These are phyloP conservation scores for Aporophyla nigra DNA, from an alignment of 2,888 invertebrate species.

Conservation along the genomic window DNA sequence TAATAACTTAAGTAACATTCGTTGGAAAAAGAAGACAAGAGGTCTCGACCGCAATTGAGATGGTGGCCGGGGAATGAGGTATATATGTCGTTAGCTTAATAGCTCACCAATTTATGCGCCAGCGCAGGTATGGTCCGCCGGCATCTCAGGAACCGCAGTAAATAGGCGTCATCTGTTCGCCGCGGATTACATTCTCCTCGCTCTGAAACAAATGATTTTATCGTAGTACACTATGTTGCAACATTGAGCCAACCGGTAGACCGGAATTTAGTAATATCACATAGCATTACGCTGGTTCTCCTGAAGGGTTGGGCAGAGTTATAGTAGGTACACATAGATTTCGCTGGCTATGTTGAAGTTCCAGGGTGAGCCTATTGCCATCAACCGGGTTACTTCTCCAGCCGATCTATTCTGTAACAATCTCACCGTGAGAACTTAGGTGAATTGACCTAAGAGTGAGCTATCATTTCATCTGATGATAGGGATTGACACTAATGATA, in stretches of 20 bases:
- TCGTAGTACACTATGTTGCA: background rate
- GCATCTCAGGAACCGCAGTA: slow-evolving; percentile 84
- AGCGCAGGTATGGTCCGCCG: slow-evolving; percentile 84
- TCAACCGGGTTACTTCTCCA: too few species aligned
- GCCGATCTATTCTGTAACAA: too few species aligned
- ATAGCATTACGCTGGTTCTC: too few species aligned
- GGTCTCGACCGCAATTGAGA: background rate
- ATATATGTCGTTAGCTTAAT: slow-evolving; percentile 3
- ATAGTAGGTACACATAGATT: too few species aligned
- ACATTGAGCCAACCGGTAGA: slow-evolving; percentile 9
- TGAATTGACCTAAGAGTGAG: too few species aligned
- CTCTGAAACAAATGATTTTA: slow-evolving; percentile 73
- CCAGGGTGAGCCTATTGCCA: too few species aligned
- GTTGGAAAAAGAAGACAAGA: background rate
- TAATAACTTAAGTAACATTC: too few species aligned
- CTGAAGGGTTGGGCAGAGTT: too few species aligned
- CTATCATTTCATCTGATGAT: too few species aligned
- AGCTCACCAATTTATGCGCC: slow-evolving; percentile 84
- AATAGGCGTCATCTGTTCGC: slow-evolving; percentile 85
- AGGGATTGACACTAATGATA: too few species aligned
- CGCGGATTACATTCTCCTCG: slow-evolving; percentile 83
- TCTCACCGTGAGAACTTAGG: too few species aligned
- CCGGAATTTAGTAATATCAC: background rate
- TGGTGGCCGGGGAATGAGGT: background rate
- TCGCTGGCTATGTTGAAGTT: too few species aligned